Base-by-base conservation (phyloP, 2,888 invertebrate species). In the Ectemnius continuus region DNA sequence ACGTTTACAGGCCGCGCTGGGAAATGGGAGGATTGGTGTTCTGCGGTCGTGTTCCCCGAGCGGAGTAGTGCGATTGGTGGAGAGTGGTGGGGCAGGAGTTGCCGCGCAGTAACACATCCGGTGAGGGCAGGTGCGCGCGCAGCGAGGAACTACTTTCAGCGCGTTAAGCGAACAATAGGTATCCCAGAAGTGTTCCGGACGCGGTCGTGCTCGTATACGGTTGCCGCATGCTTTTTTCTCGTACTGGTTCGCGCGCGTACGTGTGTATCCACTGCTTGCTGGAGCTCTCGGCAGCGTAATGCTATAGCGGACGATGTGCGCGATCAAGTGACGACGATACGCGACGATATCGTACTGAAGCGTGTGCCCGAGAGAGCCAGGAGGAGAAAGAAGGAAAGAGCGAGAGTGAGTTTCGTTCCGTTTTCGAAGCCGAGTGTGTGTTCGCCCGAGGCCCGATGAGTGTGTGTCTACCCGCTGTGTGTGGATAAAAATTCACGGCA, bases 121-220 rank as follows among this genome's bases (percentile, higher is more conserved):
- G 70, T 73, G 79, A 79, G 73, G 83, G 85, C 86, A 86, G 87
- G 85, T 91, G 90, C 89, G 88, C 87, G 90, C 90, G 89, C 89
- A 88, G 67, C 76, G 74, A 71, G 89, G 89, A 84, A 91, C 91
- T 91, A 91, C 90, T 91, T 91, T 90, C 89, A 87, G 87, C 89
- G 89, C 89, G 89, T 88, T 87, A 86, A 86, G 87, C 86, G 88
- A 91, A 91, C 91, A 91, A 91, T 91, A 91, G 91, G 87, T 86
- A 82, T 82, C 80, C 86, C 89, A 90, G 90, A 90, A 88, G 90
- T 90, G 89, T 88, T 89, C 88, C 86, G 89, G 89, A 88, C 90
- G 90, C 88, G 89, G 86, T 86, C 89, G 89, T 87, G 88, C 77
- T 88, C 88, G 88, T 88, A 82, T 86, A 85, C 75, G 84, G 84